phyloP scores from a whole-genome alignment of 2,888 invertebrate species.

The Fragum sueziense region DNA sequence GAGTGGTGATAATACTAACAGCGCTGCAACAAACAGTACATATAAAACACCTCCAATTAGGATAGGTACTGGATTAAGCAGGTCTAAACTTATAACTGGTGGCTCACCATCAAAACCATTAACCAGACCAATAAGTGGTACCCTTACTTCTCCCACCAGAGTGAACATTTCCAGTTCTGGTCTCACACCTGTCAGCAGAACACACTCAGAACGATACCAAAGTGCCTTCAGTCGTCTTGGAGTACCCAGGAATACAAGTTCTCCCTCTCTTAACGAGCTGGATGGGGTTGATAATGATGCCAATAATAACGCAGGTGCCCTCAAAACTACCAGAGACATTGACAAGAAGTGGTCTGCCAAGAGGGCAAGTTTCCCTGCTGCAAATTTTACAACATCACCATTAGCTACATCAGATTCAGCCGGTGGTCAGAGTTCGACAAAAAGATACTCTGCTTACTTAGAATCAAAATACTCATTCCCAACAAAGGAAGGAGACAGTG shows the following conservation, averaged over 20 bases:
- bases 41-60: constrained; percentile 10
- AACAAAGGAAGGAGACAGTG: no score
- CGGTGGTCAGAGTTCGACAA: neutral
- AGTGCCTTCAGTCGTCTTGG: constrained; percentile 36
- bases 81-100: constrained; percentile 8
- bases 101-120: neutral
- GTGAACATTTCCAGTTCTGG: constrained; percentile 38
- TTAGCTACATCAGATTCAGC: neutral
- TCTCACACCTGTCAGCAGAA: constrained; percentile 27
- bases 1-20: constrained; percentile 13
- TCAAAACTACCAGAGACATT: neutral
- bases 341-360: constrained; percentile 9
- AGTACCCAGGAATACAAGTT: constrained; percentile 33
- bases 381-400: neutral
- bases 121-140: neutral
- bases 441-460: neutral
- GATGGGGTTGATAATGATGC: neutral
- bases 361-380: constrained; percentile 15
- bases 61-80: constrained; percentile 7
- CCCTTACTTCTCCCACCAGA: constrained; percentile 33
- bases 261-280: constrained; percentile 26
- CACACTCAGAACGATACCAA: constrained; percentile 38
- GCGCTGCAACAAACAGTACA: neutral
- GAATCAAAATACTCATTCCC: neutral
- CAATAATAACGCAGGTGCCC: neutral